Conservation (phyloP, 2,888 invertebrate species). For the Tetrapedia diversipes region DNA sequence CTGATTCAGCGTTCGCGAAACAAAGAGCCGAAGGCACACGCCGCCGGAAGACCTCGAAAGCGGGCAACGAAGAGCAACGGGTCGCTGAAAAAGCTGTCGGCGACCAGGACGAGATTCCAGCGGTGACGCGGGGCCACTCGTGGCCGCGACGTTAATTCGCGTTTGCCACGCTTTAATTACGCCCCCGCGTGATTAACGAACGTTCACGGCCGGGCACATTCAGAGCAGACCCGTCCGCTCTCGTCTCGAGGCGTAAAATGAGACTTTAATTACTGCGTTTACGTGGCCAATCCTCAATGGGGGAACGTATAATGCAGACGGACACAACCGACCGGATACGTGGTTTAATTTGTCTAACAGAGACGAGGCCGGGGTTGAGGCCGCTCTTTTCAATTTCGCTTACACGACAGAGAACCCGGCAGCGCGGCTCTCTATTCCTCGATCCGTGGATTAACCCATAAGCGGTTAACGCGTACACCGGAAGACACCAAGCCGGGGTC, state of each 20-base stretch:
- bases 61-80: neutral
- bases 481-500: slow-evolving; percentile 44
- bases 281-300: slow-evolving; percentile 20
- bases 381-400: slow-evolving; percentile 63
- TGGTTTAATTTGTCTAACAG: slow-evolving; percentile 48
- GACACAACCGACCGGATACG: neutral
- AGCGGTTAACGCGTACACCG: slow-evolving; percentile 42
- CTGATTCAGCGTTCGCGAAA: too few relatives aligned
- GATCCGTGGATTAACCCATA: slow-evolving; percentile 62
- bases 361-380: slow-evolving; percentile 29
- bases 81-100: neutral
- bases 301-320: too few relatives aligned
- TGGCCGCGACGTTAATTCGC: neutral
- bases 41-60: too few relatives aligned
- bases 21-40: too few relatives aligned
- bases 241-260: slow-evolving; percentile 4
- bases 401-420: too few relatives aligned
- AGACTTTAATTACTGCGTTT: slow-evolving; percentile 35
- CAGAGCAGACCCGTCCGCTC: slow-evolving; percentile 8
- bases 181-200: slow-evolving; percentile 22
- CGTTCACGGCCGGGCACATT: slow-evolving; percentile 6
- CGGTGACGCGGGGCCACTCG: neutral
- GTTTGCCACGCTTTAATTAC: slow-evolving; percentile 15
- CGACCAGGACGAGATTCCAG: neutral
- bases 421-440: slow-evolving; percentile 47